Conservation (phyloP, 2,113 vertebrate species). For the Numida meleagris region DNA sequence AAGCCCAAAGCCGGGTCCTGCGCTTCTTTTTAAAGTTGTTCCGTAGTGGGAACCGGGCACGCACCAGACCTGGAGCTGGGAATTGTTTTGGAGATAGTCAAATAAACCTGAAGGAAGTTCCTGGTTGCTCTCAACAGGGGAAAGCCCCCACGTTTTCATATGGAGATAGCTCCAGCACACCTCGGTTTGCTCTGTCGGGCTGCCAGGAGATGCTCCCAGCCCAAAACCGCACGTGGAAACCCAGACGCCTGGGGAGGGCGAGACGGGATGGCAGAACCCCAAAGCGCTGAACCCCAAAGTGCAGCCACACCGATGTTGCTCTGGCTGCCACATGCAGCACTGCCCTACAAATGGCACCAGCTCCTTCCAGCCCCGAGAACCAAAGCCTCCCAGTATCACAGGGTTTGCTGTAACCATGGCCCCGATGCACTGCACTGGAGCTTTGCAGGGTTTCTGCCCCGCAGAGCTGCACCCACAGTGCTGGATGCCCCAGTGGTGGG, state of each 20-base stretch:
- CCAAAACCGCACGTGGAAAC: not conserved
- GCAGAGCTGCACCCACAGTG: not conserved
- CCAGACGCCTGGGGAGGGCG: not conserved
- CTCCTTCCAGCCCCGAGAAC: not conserved
- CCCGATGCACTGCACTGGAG: not conserved
- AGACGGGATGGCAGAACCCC: not conserved
- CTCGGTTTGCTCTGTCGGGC: not conserved
- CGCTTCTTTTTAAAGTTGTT: not conserved
- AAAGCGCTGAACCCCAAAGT: not conserved
- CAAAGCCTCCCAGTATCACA: not conserved
- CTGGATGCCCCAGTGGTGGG: not conserved
- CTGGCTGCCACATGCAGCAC: not conserved
- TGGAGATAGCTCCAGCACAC: not conserved
- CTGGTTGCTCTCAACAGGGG: slow-evolving; percentile 17
- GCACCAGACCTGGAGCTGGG: slow-evolving; percentile 4
- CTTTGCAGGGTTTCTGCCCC: not conserved
- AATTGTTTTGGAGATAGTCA: slow-evolving; percentile 23
- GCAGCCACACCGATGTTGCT: not conserved
- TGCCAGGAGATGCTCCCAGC: not conserved
- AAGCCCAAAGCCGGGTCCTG: not conserved
- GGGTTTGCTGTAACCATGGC: not conserved
- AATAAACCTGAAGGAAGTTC: slow-evolving; percentile 43
- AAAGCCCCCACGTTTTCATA: slow-evolving; percentile 1
- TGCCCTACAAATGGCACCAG: not conserved
- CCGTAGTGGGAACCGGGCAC: not conserved